phyloP scores from a whole-genome alignment of 2,797 vertebrate species.

The Urophycis tenuis region DNA sequence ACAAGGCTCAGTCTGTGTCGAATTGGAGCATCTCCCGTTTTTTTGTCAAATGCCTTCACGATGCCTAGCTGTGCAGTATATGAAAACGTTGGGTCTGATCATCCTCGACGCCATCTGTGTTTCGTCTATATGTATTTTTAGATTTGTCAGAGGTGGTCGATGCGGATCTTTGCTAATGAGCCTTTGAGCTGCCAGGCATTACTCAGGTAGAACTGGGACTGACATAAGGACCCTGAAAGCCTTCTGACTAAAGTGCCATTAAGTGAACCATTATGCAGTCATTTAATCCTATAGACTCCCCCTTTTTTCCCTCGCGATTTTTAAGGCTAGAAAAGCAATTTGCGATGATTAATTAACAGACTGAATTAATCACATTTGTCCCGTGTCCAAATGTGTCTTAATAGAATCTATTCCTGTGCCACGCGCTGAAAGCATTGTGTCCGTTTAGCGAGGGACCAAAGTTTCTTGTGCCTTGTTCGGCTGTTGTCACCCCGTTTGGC shows the following conservation, averaged over 20 bases:
- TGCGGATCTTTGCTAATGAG: not conserved
- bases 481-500: conserved; percentile 1
- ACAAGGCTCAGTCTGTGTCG: not conserved
- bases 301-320: not conserved
- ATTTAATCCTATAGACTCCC: not conserved
- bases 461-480: not conserved
- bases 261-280: not conserved
- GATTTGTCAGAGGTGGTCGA: not conserved
- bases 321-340: not conserved
- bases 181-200: not conserved
- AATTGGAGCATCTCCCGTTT: not conserved
- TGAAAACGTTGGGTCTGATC: not conserved
- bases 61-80: not conserved
- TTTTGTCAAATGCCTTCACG: not conserved
- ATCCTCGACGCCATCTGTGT: not conserved
- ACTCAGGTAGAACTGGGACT: not conserved
- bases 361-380: not conserved
- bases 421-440: not conserved
- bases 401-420: not conserved
- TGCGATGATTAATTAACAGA: not conserved
- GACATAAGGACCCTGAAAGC: not conserved
- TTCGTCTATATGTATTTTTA: not conserved
- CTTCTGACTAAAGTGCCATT: not conserved
- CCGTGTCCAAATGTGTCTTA: not conserved
- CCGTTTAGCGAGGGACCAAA: not conserved